Percentiles rank a stretch among this genome's conserved stretches.
These are phyloP conservation scores for Intellagama lesueurii DNA, from an alignment of 2,797 vertebrate species.

Conservation along the genomic window DNA sequence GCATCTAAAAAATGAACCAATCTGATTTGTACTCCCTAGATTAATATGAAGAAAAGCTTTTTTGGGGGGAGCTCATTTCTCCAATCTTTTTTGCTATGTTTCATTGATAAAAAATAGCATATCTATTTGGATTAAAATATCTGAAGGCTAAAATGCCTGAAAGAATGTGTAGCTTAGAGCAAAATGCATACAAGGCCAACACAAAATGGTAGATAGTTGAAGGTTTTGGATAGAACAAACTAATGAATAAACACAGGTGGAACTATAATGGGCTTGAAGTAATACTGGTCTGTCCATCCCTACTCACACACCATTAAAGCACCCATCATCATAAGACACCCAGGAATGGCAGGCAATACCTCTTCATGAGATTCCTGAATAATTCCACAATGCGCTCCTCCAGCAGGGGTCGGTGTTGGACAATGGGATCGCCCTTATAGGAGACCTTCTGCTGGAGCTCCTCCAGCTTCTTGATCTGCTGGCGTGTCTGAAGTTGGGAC, in stretches of 20 bases:
- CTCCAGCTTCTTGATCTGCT: slow-evolving; percentile 98
- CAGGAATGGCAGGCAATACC: slow-evolving; percentile 73
- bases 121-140: not conserved
- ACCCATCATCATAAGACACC: not conserved
- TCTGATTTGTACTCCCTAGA: not conserved
- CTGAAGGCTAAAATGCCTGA: not conserved
- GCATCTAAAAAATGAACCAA: not conserved
- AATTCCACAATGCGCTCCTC: slow-evolving; percentile 97
- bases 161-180: not conserved
- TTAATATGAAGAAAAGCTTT: no score
- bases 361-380: slow-evolving; percentile 98
- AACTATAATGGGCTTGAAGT: not conserved
- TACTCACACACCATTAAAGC: not conserved
- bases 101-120: no score
- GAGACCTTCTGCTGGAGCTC: slow-evolving; percentile 98
- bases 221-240: no score
- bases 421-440: slow-evolving; percentile 97
- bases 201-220: not conserved
- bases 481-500: slow-evolving; percentile 97
- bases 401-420: slow-evolving; percentile 95
- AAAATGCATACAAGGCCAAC: not conserved
- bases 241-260: not conserved
- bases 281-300: no score
- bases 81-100: not conserved
- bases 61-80: not conserved